phyloP scores from a whole-genome alignment of 1,140 invertebrate species.

The Macrostomum lignano region DNA sequence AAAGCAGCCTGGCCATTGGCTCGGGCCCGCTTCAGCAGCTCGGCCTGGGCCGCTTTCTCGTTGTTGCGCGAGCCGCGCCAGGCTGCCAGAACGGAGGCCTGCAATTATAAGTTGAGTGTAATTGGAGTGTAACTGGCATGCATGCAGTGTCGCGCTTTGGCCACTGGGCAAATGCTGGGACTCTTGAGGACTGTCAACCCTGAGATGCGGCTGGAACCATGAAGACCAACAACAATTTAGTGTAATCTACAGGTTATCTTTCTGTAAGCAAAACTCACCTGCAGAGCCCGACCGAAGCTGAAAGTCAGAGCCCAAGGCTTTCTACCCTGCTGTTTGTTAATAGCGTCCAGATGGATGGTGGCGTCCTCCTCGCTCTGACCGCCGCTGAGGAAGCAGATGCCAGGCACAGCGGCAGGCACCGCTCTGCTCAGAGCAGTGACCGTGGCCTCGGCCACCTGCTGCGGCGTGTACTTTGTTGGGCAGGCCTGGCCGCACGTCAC shows the following conservation, averaged over 20 bases:
- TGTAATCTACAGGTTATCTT: too few species aligned
- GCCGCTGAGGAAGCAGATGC: constrained; percentile 48
- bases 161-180: too few species aligned
- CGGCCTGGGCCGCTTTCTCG: constrained; percentile 42
- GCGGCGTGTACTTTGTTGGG: constrained; percentile 38
- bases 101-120: too few species aligned
- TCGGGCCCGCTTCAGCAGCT: constrained; percentile 58
- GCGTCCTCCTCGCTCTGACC: constrained; percentile 77
- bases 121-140: too few species aligned
- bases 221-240: too few species aligned
- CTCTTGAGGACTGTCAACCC: too few species aligned
- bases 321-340: constrained; percentile 40
- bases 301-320: constrained; percentile 74
- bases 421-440: constrained; percentile 43
- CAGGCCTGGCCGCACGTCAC: constrained; percentile 54
- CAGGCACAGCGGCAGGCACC: constrained; percentile 61
- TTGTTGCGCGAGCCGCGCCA: constrained; percentile 62
- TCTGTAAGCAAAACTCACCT: too few species aligned
- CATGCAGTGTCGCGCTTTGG: too few species aligned
- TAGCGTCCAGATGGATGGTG: constrained; percentile 58
- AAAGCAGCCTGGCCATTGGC: constrained; percentile 43
- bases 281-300: constrained; percentile 51
- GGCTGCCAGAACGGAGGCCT: constrained; percentile 56
- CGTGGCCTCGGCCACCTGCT: constrained; percentile 48
- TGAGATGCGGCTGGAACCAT: too few species aligned